Conservation (phyloP, 2,113 vertebrate genomes). For the Baryphthengus martii region DNA sequence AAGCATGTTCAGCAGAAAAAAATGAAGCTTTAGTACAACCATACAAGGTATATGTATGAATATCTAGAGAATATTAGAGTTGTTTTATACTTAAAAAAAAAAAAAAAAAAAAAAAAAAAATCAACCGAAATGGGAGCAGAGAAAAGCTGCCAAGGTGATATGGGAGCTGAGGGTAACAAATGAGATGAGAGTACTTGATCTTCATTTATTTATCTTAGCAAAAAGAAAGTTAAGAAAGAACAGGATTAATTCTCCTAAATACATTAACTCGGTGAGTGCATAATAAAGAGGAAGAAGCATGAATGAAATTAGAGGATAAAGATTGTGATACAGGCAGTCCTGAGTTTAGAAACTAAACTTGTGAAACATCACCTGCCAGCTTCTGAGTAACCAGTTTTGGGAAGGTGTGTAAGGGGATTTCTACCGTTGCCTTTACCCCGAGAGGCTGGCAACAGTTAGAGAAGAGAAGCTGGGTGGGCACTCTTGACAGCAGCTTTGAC, state of each 20-base stretch:
- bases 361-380: not conserved
- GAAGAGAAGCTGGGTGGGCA: not conserved
- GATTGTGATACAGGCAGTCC: not conserved
- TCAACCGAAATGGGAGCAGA: not conserved
- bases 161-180: not conserved
- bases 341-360: not conserved
- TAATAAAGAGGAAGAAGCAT: not conserved
- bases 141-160: not conserved
- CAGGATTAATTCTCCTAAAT: not conserved
- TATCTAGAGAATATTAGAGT: not conserved
- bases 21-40: not conserved
- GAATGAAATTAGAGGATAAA: not conserved
- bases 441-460: not conserved
- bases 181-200: not conserved
- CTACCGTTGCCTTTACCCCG: not conserved
- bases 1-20: not conserved
- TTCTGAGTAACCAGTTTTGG: not conserved
- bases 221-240: not conserved
- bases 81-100: not conserved
- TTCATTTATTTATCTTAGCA: not conserved
- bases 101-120: not conserved
- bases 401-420: not conserved
- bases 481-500: not conserved
- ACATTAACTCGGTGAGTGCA: not conserved
- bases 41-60: not conserved